Percentiles rank a stretch among this genome's conserved stretches.
These are phyloP conservation scores for Girardinus metallicus DNA, from an alignment of 2,797 vertebrate species.

Conservation along the genomic window DNA sequence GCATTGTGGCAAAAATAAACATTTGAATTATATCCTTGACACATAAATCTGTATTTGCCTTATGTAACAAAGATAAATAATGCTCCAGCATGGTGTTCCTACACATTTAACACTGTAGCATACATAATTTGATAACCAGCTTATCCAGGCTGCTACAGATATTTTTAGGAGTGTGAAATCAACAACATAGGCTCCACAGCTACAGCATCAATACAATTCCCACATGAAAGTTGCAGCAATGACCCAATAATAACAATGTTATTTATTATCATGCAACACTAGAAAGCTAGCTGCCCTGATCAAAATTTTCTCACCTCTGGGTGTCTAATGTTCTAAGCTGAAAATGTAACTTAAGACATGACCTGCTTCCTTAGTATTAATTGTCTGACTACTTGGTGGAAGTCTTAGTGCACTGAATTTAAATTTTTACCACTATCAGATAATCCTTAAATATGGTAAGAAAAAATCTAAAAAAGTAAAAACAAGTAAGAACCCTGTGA, in stretches of 20 bases:
- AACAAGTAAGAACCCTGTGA: too few relatives aligned
- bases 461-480: too few relatives aligned
- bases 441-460: not conserved
- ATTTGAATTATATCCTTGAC: not conserved
- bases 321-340: not conserved
- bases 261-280: not conserved
- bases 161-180: not conserved
- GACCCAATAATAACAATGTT: not conserved
- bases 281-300: not conserved
- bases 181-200: not conserved
- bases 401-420: too few relatives aligned
- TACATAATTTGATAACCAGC: constrained; percentile 1
- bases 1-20: not conserved
- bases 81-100: not conserved
- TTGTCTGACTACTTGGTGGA: not conserved
- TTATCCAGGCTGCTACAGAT: not conserved
- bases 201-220: not conserved
- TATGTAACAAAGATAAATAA: not conserved
- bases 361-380: not conserved
- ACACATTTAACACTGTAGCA: constrained; percentile 1
- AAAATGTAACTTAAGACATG: not conserved
- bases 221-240: not conserved
- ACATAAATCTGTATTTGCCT: not conserved
- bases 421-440: not conserved
- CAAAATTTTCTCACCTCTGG: not conserved